Evolutionary conservation across 2,888 invertebrate species (phyloP), one percentile per base, ranked within the genome.

Genomic region (Drosophila monieri): DNA sequence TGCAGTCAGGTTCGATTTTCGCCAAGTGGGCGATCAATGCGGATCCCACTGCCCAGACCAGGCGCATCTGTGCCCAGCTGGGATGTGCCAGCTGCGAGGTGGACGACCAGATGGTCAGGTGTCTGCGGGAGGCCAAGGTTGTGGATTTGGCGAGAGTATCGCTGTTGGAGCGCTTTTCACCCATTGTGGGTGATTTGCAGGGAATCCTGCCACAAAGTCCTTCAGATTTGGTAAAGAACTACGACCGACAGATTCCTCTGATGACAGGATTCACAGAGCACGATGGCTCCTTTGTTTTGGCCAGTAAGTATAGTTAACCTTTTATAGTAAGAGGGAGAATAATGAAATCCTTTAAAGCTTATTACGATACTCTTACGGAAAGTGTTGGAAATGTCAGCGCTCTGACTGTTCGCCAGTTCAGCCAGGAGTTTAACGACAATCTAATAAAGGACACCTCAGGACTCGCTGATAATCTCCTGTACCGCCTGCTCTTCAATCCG

Each of bases 1-100:
- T 92, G 6, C 93, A 93, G 75, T 93, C 93, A 59, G 93, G 93
- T 0, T 92, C 93, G 8, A 91, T 92, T 2, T 77, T 93, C 12
- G 92, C 92, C 23, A 80, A 88, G 6, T 93, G 93, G 93, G 92
- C 92, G 0, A 89, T 92, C 3, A 92, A 92, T 67, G 74, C 74
- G 4, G 72, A 92, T 57, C 92, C 93, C 1, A 59, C 80, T 5
- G 67, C 66, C 8, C 90, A 91, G 62, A 90, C 76, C 2, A 44
- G 1, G 2, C 30, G 76, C 8, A 74, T 86, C 15, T 88, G 85
- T 51, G 6, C 12, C 0, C 27, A 53, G 12, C 14, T 85, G 58
- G 68, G 70, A 6, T 85, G 85, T 32, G 23, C 55, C 9, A 18
- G 48, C 0, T 84, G 83, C 8, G 72, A 69, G 3, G 3, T 66